Evolutionary conservation across 2,888 invertebrate species (phyloP).

Genomic region (Xestia xanthographa): DNA sequence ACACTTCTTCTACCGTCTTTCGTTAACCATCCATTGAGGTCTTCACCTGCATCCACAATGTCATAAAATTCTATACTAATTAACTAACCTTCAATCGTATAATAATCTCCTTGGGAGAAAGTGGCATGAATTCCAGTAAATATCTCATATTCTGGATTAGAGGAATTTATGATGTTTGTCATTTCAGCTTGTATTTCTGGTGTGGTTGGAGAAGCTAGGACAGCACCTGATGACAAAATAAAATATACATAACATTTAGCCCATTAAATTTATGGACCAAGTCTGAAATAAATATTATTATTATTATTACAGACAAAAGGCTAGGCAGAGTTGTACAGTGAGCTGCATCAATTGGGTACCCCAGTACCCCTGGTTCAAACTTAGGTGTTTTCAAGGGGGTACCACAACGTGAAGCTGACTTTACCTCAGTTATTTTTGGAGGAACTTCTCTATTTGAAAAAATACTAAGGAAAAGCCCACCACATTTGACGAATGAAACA

Average conservation of each 20-base stretch:
- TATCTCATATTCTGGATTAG: slow-evolving; percentile 15
- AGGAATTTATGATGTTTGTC: slow-evolving; percentile 29
- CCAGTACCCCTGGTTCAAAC: too few species aligned
- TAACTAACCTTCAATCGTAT: slow-evolving; percentile 43
- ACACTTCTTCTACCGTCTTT: not conserved
- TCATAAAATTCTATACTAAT: too few species aligned
- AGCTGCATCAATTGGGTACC: too few species aligned
- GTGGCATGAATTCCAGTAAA: slow-evolving; percentile 59
- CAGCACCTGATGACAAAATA: slow-evolving; percentile 42
- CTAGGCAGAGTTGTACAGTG: not conserved
- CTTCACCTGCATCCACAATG: too few species aligned
- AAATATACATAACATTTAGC: not conserved
- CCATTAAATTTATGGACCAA: too few species aligned
- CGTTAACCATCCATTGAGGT: not conserved
- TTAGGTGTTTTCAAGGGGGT: too few species aligned
- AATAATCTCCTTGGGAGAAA: slow-evolving; percentile 52
- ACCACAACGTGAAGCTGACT: too few species aligned
- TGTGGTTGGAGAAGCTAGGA: slow-evolving; percentile 54
- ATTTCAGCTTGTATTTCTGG: slow-evolving; percentile 33
- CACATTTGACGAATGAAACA: too few species aligned
- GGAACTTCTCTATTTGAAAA: too few species aligned
- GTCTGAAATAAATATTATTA: too few species aligned
- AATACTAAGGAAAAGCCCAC: too few species aligned
- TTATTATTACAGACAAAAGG: too few species aligned
- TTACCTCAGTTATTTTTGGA: not conserved